Evolutionary conservation across 2,888 invertebrate genomes (phyloP).

Genomic region (Erebia aethiops): DNA sequence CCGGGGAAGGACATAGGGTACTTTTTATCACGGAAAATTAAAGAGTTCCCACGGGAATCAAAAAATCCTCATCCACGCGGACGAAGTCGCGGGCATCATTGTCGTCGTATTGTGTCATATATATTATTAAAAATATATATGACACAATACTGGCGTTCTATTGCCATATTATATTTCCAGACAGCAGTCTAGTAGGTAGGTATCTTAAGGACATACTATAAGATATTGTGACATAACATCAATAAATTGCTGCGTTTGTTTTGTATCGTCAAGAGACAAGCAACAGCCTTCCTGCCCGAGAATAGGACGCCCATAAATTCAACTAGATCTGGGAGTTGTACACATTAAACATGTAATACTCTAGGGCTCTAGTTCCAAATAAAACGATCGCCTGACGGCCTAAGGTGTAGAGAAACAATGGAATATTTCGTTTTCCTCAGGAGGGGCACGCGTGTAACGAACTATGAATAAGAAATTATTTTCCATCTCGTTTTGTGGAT

Average conservation of each 20-base stretch:
- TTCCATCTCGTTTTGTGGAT: not conserved
- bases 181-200: too few species aligned
- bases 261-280: slow-evolving; percentile 58
- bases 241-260: slow-evolving; percentile 30
- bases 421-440: slow-evolving; percentile 13
- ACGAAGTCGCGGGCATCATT: too few species aligned
- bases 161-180: too few species aligned
- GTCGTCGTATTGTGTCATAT: too few species aligned
- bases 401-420: slow-evolving; percentile 15
- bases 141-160: too few species aligned
- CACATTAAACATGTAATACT: slow-evolving; percentile 23
- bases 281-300: slow-evolving; percentile 53
- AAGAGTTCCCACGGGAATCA: too few species aligned
- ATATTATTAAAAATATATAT: too few species aligned
- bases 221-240: too few species aligned
- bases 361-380: slow-evolving; percentile 23
- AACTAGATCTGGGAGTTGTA: slow-evolving; percentile 14
- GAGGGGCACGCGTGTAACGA: not conserved
- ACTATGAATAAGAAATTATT: slow-evolving; percentile 16
- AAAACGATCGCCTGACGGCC: slow-evolving; percentile 19
- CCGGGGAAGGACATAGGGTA: too few species aligned
- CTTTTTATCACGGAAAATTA: too few species aligned
- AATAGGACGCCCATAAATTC: slow-evolving; percentile 44
- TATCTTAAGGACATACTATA: too few species aligned
- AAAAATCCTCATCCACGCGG: too few species aligned